Evolutionary conservation across 2,888 invertebrate genomes (phyloP), one percentile per base, ranked within the genome.

Genomic region (Muschampia plurimacula): DNA sequence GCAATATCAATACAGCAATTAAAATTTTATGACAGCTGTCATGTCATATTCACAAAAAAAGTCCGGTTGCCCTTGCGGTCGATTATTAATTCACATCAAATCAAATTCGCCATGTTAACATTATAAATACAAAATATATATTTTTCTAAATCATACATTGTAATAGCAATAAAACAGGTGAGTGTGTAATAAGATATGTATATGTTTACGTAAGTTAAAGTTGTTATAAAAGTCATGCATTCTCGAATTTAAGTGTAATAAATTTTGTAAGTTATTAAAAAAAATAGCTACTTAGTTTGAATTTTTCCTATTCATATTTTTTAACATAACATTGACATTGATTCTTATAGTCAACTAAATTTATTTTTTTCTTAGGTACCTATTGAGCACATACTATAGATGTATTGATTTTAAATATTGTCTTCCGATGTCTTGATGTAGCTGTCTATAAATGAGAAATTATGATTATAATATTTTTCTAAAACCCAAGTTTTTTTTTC

Each of bases 81-180:
- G 69, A 69, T 69, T 71, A 22, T 36, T 28, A 64, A 57, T 65
- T 65, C 22, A 64, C 28, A 32, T 41, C 9, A 41, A 7, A 36
- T 59, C 36, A 71, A 71, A 71, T 65, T 65, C 65, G 70, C 70
- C 57, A 71, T 71, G 70, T 65, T 71, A 46, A 59, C 36, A 65
- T 65, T 57, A 64, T 70, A 46, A 71, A 65, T 36, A 70, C 66
- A 60, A 74, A 74, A 57, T 28, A 28, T 28, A 49, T 22, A 65
- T 10, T 39, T 49, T 36, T 41, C 69, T 52, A 69, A 63, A 63
- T 63, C 63, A 62, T 15, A 41, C 10, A 52, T 69, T 55, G 39
- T 63, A 63, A 69, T 69, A 69, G 63, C 69, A 69, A 39, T 63
- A 63, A 69, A 44, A 55, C 69, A 63, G 64, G 69, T 69, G 55